Percentiles rank a stretch among this genome's conserved stretches.
Conservation (phyloP, 2,888 invertebrate species). For the Aspidapion aeneum region DNA sequence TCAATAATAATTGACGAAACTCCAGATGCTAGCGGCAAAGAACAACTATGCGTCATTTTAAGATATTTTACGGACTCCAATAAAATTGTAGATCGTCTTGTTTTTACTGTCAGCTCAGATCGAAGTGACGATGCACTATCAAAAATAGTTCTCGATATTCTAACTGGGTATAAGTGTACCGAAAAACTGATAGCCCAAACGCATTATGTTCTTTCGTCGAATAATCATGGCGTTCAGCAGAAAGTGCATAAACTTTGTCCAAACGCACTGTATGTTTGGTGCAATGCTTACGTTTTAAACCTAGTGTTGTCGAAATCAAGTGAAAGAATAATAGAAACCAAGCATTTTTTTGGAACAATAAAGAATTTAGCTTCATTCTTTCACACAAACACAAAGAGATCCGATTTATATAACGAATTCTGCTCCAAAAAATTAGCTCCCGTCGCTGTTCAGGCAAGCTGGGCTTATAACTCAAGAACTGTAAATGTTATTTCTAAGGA, state of each 20-base stretch:
- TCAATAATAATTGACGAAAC: constrained; percentile 13
- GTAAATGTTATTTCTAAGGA: constrained; percentile 9
- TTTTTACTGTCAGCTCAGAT: constrained; percentile 33
- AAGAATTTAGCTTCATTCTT: constrained; percentile 32
- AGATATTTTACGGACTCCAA: constrained; percentile 17
- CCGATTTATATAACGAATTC: constrained; percentile 13
- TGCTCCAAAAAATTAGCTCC: constrained; percentile 20
- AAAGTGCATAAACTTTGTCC: constrained; percentile 29
- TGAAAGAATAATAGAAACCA: constrained; percentile 28
- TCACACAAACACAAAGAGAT: constrained; percentile 29
- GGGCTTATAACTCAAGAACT: constrained; percentile 21
- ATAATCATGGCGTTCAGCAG: constrained; percentile 34
- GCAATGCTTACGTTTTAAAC: constrained; percentile 22
- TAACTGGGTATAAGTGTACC: constrained; percentile 27
- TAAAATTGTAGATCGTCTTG: constrained; percentile 30
- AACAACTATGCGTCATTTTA: constrained; percentile 13
- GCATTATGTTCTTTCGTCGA: constrained; percentile 34
- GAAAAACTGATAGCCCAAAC: constrained; percentile 36
- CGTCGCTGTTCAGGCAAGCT: constrained; percentile 24
- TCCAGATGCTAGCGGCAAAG: constrained; percentile 11
- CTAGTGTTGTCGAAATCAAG: constrained; percentile 29
- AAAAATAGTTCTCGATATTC: constrained; percentile 22
- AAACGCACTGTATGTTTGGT: constrained; percentile 21
- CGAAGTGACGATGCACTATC: constrained; percentile 28
- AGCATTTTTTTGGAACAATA: constrained; percentile 32